Conservation (phyloP, 2,888 invertebrate genomes). For the Hylaea fasciaria region DNA sequence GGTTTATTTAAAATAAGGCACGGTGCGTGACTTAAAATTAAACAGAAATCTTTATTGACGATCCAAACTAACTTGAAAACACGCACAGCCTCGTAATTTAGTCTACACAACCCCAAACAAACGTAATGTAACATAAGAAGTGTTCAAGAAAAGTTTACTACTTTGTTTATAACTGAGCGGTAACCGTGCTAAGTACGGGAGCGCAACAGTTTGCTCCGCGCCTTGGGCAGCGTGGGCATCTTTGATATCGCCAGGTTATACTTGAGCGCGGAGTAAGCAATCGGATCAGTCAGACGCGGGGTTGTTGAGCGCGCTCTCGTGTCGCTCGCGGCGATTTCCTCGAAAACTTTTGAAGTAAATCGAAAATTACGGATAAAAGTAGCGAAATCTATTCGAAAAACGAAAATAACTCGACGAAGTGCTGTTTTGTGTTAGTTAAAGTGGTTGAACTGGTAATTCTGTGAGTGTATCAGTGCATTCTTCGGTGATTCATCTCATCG, state of each 20-base stretch:
- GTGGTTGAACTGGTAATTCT: constrained; percentile 61
- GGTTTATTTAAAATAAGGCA: constrained; percentile 34
- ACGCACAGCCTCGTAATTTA: constrained; percentile 68
- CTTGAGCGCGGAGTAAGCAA: constrained; percentile 57
- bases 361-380: constrained; percentile 57
- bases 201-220: constrained; percentile 64
- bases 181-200: constrained; percentile 69
- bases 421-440: constrained; percentile 56
- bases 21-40: constrained; percentile 70
- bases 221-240: constrained; percentile 58
- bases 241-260: constrained; percentile 76
- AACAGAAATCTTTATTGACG: constrained; percentile 71
- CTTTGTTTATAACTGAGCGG: constrained; percentile 66
- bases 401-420: constrained; percentile 56
- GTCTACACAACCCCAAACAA: constrained; percentile 63
- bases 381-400: constrained; percentile 56
- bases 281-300: constrained; percentile 63
- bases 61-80: constrained; percentile 64
- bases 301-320: constrained; percentile 57
- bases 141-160: constrained; percentile 65
- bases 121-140: constrained; percentile 56
- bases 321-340: constrained; percentile 55
- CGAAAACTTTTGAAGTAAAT: constrained; percentile 74
- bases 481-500: constrained; percentile 79
- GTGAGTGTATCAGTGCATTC: constrained; percentile 71